These are phyloP conservation scores for Cinclus mexicanus DNA, from an alignment of 2,113 vertebrate genomes.

Conservation along the genomic window DNA sequence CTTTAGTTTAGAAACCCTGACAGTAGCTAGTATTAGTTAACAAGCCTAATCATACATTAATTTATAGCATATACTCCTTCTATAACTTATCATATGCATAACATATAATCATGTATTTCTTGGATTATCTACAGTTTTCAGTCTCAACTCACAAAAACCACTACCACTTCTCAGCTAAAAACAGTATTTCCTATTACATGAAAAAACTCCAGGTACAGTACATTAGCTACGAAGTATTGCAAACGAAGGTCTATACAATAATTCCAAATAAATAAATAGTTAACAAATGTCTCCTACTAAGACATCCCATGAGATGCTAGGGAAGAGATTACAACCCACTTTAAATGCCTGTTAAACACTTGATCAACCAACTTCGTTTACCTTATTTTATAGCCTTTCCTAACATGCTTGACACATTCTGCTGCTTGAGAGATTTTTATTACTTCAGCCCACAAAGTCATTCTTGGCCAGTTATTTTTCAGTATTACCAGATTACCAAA, in stretches of 20 bases:
- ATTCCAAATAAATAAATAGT: not conserved
- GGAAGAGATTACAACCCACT: not conserved
- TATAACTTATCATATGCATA: not conserved
- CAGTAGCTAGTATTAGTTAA: not conserved
- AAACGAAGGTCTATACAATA: not conserved
- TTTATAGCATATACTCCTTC: not conserved
- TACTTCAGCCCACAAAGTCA: not conserved
- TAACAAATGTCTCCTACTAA: not conserved
- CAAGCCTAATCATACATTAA: not conserved
- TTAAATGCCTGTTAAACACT: not conserved
- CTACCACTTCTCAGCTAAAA: not conserved
- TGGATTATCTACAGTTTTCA: not conserved
- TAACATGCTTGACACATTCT: not conserved
- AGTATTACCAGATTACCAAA: not conserved
- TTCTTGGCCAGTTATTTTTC: not conserved
- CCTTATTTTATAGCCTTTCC: not conserved
- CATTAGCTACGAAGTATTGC: not conserved
- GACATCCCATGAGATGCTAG: not conserved
- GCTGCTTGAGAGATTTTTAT: not conserved
- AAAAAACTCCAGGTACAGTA: not conserved
- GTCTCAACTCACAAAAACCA: not conserved
- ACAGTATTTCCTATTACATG: not conserved
- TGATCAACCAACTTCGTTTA: not conserved
- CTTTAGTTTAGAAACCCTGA: not conserved
- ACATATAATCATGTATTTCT: not conserved